Evolutionary conservation across 2,113 vertebrate genomes (phyloP), one percentile per base, ranked within the genome.

Genomic region (Salvator merianae): DNA sequence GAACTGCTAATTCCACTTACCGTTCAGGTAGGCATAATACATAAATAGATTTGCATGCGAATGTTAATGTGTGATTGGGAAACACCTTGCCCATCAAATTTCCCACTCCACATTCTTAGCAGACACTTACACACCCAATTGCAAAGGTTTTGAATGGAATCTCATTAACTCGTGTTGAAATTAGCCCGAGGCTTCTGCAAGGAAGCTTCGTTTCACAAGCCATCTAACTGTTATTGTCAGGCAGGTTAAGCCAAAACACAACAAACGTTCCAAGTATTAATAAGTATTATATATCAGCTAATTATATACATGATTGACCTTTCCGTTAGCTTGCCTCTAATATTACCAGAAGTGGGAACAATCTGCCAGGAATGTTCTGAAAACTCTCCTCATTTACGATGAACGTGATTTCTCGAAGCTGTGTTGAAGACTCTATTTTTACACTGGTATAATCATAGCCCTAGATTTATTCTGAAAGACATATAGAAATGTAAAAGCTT

Each of bases 401-500:
- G 6, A 78, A 70, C 38, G 47, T 77, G 79, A 81, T 86, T 90
- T 59, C 4, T n/a, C 81, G 90, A 77, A 62, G 63, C 63, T 85
- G 40, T 85, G 12, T 28, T 36, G 85, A 88, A 77, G 22, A 40
- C 55, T 77, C 24, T 88, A 81, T 91, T 92, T 79, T 87, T 87
- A 86, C 88, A n/a, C 13, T 84, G 79, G 83, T 77, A 22, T 83
- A 88, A 89, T 89, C 86, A 87, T 1, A 16, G 47, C 20, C 30
- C 28, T 22, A 24, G 47, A 38, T 79, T 66, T 68, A 71, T 82
- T 82, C 72, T 84, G 63, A 84, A 66, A 85, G 83, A 77, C 75
- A 86, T 69, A 73, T 38, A 85, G 77, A 81, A 91, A 89, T 62
- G 75, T 10, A 40, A 88, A 88, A 89, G 86, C 81, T 91, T 94